Evolutionary conservation across 2,888 invertebrate genomes (phyloP).

Genomic region (Cosmia pyralina): DNA sequence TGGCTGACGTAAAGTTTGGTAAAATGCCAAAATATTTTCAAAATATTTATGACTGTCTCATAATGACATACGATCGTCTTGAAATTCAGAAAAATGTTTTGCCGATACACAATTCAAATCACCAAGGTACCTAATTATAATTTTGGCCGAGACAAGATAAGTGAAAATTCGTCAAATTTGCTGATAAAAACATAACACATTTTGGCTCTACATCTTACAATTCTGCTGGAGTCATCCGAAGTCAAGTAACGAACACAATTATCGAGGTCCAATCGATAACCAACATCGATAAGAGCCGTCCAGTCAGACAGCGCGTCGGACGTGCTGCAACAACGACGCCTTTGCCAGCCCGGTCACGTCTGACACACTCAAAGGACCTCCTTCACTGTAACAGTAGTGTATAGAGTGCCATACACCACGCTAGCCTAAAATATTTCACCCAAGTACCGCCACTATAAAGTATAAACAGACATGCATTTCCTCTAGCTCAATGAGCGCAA

Average conservation of each 20-base stretch:
- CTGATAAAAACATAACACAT: not conserved
- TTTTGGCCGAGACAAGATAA: not conserved
- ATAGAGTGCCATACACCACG: conserved; percentile 47
- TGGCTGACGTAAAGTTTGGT: conserved; percentile 43
- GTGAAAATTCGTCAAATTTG: not conserved
- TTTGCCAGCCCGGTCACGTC: conserved; percentile 81
- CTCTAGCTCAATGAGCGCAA: conserved; percentile 82
- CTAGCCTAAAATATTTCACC: conserved; percentile 69
- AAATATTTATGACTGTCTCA: conserved; percentile 45
- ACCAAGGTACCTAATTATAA: not conserved
- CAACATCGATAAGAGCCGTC: conserved; percentile 45
- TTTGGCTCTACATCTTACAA: not conserved
- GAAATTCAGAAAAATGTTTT: not conserved
- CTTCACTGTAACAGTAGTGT: conserved; percentile 72
- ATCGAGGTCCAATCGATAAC: conserved; percentile 47
- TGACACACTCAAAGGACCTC: conserved; percentile 82
- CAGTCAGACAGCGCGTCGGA: conserved; percentile 65
- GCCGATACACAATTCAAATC: not conserved
- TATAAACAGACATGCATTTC: conserved; percentile 82
- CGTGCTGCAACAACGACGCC: conserved; percentile 68
- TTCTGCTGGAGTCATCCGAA: not conserved
- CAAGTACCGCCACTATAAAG: conserved; percentile 72
- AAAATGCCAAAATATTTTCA: conserved; percentile 46
- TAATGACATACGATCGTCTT: conserved; percentile 25
- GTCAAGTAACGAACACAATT: conserved; percentile 26